These are phyloP conservation scores for Pseudolaguvia tuberculata DNA, from an alignment of 2,113 vertebrate species.

Conservation along the genomic window DNA sequence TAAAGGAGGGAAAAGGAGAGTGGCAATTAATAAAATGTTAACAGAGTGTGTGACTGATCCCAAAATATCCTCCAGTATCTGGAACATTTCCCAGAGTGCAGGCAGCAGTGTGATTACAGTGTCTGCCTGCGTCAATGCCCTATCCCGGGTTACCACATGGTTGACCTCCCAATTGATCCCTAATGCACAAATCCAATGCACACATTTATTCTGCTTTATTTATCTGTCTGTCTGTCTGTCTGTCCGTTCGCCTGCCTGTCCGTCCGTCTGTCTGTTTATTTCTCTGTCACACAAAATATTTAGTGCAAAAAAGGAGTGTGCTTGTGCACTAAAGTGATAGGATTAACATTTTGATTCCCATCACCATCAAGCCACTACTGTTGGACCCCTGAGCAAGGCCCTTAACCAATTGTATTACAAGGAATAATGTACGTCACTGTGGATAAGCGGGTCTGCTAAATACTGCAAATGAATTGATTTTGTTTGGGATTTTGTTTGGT, in stretches of 20 bases:
- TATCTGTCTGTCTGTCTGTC: background rate
- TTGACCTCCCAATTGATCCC: constrained; percentile 28
- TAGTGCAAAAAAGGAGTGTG: too few species aligned
- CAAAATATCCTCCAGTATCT: constrained; percentile 54
- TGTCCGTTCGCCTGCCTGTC: background rate
- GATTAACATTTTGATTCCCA: too few species aligned
- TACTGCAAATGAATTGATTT: too few species aligned
- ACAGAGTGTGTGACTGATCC: constrained; percentile 51
- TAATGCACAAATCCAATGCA: constrained; percentile 48
- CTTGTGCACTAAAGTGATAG: too few species aligned
- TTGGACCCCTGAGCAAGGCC: too few species aligned
- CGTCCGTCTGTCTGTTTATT: too few species aligned
- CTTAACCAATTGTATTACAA: too few species aligned
- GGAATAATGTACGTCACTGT: too few species aligned
- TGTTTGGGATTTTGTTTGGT: background rate
- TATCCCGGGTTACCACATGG: constrained; percentile 24
- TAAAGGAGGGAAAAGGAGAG: constrained; percentile 20
- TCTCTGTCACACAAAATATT: too few species aligned
- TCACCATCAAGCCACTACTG: too few species aligned
- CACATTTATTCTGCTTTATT: constrained; percentile 9
- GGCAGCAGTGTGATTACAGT: constrained; percentile 49
- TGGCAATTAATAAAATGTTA: constrained; percentile 48
- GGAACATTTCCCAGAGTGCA: constrained; percentile 55
- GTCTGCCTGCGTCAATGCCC: constrained; percentile 52
- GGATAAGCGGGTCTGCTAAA: too few species aligned